Conservation (phyloP, 1,140 invertebrate species). For the Ips nitidus region DNA sequence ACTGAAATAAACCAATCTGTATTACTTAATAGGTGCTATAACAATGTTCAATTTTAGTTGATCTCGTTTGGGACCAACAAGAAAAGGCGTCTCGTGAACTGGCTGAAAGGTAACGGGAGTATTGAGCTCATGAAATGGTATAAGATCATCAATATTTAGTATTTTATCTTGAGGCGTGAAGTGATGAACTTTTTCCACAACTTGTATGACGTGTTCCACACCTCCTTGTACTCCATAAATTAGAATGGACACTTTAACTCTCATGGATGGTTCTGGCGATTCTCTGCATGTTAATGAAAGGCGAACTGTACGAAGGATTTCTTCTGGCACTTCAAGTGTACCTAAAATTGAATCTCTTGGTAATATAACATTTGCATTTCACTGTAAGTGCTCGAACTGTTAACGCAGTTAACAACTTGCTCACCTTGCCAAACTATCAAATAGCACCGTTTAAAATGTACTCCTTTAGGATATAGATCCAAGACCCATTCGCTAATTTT, state of each 20-base stretch:
- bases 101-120: conserved; percentile 49
- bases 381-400: no score
- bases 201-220: conserved; percentile 72
- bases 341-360: conserved; percentile 19
- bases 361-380: background rate
- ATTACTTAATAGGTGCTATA: conserved; percentile 44
- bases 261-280: conserved; percentile 37
- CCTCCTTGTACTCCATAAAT: conserved; percentile 76
- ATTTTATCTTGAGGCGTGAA: conserved; percentile 67
- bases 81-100: conserved; percentile 38
- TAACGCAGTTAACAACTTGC: no score
- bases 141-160: conserved; percentile 75
- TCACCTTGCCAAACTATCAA: conserved; percentile 80
- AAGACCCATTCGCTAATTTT: conserved; percentile 73
- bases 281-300: conserved; percentile 53
- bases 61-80: conserved; percentile 46
- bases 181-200: conserved; percentile 63
- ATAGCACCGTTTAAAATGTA: conserved; percentile 80
- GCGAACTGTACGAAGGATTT: conserved; percentile 73
- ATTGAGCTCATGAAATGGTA: conserved; percentile 80
- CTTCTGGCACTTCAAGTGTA: conserved; percentile 75
- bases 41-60: conserved; percentile 49
- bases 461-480: conserved; percentile 85
- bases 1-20: background rate
- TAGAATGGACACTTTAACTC: conserved; percentile 68